Evolutionary conservation across 2,797 vertebrate species (phyloP).

Genomic region (Microctenopoma stevenorrisi): DNA sequence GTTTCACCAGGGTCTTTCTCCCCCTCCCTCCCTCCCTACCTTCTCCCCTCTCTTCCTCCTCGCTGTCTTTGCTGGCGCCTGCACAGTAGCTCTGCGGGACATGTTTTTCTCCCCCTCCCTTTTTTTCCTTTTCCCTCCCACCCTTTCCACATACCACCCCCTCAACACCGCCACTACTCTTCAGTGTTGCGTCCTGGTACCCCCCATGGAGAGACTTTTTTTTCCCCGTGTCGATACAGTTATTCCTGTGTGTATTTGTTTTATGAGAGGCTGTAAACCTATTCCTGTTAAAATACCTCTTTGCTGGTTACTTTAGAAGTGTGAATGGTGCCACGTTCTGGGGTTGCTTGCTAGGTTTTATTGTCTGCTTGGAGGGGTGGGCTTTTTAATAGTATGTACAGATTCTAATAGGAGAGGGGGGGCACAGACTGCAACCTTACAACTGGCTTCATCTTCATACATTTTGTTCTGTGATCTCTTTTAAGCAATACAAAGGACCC

Average conservation of each 20-base stretch:
- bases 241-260: conserved; percentile 80
- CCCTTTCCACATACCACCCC: conserved; percentile 66
- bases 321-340: conserved; percentile 67
- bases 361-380: conserved; percentile 50
- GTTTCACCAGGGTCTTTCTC: conserved; percentile 82
- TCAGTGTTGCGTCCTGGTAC: conserved; percentile 47
- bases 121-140: conserved; percentile 64
- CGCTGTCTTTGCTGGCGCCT: conserved; percentile 86
- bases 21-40: conserved; percentile 29
- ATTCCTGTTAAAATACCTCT: conserved; percentile 74
- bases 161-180: conserved; percentile 63
- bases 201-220: conserved; percentile 68
- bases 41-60: conserved; percentile 67
- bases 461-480: not conserved
- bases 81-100: conserved; percentile 86
- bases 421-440: conserved; percentile 15
- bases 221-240: conserved; percentile 71
- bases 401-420: conserved; percentile 34
- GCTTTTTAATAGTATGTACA: conserved; percentile 29
- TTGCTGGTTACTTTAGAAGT: conserved; percentile 76
- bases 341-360: conserved; percentile 58
- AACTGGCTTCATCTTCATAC: conserved; percentile 1
- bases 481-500: conserved; percentile 3
- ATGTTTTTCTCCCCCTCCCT: conserved; percentile 81
- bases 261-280: conserved; percentile 78